These are phyloP conservation scores for Eumacrocentrus americanus DNA, from an alignment of 2,888 invertebrate genomes.

Conservation along the genomic window DNA sequence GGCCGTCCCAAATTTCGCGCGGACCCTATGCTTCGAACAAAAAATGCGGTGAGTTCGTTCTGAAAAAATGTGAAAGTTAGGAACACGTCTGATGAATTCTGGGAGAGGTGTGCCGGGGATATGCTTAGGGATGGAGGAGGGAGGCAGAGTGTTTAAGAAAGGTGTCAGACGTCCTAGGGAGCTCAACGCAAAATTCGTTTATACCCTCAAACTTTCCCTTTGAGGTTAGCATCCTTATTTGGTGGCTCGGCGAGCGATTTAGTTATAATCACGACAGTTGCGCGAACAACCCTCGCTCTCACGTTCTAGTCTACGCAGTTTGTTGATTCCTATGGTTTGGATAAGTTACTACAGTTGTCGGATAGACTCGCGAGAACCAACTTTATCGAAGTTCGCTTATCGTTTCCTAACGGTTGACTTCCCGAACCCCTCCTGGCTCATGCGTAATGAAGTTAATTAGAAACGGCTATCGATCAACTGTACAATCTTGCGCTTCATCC, in stretches of 20 bases:
- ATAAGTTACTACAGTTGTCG: constrained; percentile 20
- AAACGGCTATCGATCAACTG: constrained; percentile 10
- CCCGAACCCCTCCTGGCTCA: constrained; percentile 29
- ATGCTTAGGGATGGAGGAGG: not conserved
- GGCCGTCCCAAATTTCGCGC: constrained; percentile 36
- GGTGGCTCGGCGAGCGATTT: constrained; percentile 11
- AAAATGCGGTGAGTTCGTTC: constrained; percentile 15
- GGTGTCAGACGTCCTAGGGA: constrained; percentile 49
- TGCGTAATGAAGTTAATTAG: constrained; percentile 31
- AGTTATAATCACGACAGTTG: not conserved
- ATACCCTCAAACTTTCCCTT: constrained; percentile 34
- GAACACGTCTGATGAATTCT: constrained; percentile 22
- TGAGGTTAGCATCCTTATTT: constrained; percentile 26
- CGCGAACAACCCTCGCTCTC: constrained; percentile 13
- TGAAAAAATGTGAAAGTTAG: constrained; percentile 56
- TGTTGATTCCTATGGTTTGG: constrained; percentile 28
- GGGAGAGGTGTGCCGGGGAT: constrained; percentile 40
- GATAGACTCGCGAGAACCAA: constrained; percentile 34
- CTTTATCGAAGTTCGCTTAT: constrained; percentile 44
- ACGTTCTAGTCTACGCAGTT: constrained; percentile 20
- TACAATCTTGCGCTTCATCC: not conserved
- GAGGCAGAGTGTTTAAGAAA: constrained; percentile 32
- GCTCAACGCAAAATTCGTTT: constrained; percentile 50
- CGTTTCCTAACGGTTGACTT: constrained; percentile 42
- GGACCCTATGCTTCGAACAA: constrained; percentile 15